Conservation (phyloP, 2,113 vertebrate genomes). For the Barnardius zonarius region DNA sequence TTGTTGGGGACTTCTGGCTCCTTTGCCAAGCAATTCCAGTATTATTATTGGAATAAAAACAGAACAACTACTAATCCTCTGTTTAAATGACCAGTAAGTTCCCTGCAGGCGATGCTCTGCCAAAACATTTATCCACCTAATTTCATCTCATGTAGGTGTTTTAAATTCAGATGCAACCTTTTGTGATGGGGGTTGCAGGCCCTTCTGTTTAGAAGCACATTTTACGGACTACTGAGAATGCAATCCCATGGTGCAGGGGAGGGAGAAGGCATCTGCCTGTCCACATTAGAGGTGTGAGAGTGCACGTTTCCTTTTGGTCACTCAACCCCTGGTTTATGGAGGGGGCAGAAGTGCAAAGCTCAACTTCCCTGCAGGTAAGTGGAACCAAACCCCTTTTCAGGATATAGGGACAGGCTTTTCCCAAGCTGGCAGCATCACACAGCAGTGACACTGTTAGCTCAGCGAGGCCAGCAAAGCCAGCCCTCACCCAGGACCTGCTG, state of each 20-base stretch:
- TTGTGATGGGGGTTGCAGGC: background rate
- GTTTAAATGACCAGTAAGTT: constrained; percentile 28
- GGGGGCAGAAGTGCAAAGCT: background rate
- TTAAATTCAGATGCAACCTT: constrained; percentile 1
- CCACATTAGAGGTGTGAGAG: accelerated
- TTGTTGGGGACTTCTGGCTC: constrained; percentile 7
- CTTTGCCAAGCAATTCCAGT: background rate
- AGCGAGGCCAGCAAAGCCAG: background rate
- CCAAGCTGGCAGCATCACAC: background rate
- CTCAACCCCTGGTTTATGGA: background rate
- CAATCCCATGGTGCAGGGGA: background rate
- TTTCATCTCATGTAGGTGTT: background rate
- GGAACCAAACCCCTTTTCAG: background rate
- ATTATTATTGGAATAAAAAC: constrained; percentile 17
- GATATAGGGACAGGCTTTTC: background rate
- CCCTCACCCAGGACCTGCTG: background rate
- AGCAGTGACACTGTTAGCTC: background rate
- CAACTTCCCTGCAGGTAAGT: background rate
- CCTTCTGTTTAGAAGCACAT: background rate
- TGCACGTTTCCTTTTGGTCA: background rate
- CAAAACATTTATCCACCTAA: constrained; percentile 37
- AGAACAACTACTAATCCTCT: constrained; percentile 14
- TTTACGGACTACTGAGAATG: background rate
- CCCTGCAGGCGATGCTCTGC: constrained; percentile 17
- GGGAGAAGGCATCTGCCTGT: background rate